Base-by-base conservation (phyloP, 1,140 invertebrate species). In the Orius insidiosus region DNA sequence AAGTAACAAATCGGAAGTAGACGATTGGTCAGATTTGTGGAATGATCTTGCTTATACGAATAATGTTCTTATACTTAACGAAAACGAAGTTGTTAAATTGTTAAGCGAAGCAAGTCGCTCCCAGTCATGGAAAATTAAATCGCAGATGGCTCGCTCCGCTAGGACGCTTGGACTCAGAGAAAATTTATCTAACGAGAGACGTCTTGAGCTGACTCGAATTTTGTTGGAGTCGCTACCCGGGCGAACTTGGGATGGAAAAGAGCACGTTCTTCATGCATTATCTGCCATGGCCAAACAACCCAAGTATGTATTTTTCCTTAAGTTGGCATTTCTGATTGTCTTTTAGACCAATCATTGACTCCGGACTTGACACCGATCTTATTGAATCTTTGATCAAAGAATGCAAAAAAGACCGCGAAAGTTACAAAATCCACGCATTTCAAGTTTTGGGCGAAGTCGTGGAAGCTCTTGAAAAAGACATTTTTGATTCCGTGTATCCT, bases 21-120 rank as follows among this genome's bases (percentile, higher is more conserved):
- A 81, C 53, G 63, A 80, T 15, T 94, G 85, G 81, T 77, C 80
- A 50, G 87, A 93, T 58, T 65, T 94, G 2, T 95, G 89, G 89
- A 71, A 71, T 18, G 88, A 93, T 55, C 74, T 85, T 14, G 80
- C 84, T 35, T 85, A 86, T 8, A 80, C 83, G 4, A 79, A 84
- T 7, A 82, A 70, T 31, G 85, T 82, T 16, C 76, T 93, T 36
- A 68, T 74, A 24, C 71, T 81, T 44, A 81, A 93, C 61, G 60
- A 89, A 18, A 62, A 71, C 35, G 72, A 77, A 41, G 83, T 93
- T 37, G 75, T 80, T 24, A 63, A 67, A 19, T 72, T 81, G 37
- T 66, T 87, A 10, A 73, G 78, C 38, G 61, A 62, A 1, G 74
- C 78, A 0, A 65, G 92, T 1, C 72, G 80, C 46, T 86, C 85